Base-by-base conservation (phyloP, 2,888 invertebrate species). In the Hypselothyrea guttata region DNA sequence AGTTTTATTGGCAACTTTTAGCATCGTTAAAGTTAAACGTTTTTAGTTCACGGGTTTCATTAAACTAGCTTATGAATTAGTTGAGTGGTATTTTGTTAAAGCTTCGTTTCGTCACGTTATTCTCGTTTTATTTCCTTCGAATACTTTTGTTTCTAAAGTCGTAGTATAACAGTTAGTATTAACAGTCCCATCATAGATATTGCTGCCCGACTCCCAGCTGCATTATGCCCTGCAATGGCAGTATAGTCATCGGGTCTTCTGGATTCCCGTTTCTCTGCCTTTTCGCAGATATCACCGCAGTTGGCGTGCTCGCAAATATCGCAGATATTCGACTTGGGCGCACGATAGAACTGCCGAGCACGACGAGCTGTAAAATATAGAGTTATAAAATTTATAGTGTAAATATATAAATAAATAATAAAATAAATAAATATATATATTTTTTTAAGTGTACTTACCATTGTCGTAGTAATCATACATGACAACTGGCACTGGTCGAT, bases 391-490 rank as follows among this genome's bases (percentile, higher is more conserved):
- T 11, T 15, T 12, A 31, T 8, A 1, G 4, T 0, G 0, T 18
- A 13, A n/a, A n/a, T n/a, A n/a, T n/a, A n/a, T n/a, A n/a, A n/a
- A n/a, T n/a, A n/a, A n/a, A n/a, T n/a, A n/a, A n/a, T n/a, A n/a
- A n/a, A n/a, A n/a, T n/a, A n/a, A n/a, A n/a, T n/a, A 22, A 22
- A 22, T 22, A 2, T 2, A 22, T 22, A 22, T 22, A 5, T 22
- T 22, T 22, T 5, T 22, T 5, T 22, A 5, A 22, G 22, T 22
- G 22, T 22, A 22, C 94, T 93, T 88, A 97, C 97, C 95, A 79
- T 95, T 96, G 88, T 98, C 98, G 84, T 97, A 98, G 83, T 98
- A 96, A 88, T 98, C 98, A 70, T 94, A 95, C 69, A 98, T 93
- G 42, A 95, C 93, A 62, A 97, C 96, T 77, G 95, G 94, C 35